Percentiles rank a stretch among this genome's conserved stretches.
These are phyloP conservation scores for Hylaeus anthracinus DNA, from an alignment of 1,140 invertebrate species.

Conservation along the genomic window DNA sequence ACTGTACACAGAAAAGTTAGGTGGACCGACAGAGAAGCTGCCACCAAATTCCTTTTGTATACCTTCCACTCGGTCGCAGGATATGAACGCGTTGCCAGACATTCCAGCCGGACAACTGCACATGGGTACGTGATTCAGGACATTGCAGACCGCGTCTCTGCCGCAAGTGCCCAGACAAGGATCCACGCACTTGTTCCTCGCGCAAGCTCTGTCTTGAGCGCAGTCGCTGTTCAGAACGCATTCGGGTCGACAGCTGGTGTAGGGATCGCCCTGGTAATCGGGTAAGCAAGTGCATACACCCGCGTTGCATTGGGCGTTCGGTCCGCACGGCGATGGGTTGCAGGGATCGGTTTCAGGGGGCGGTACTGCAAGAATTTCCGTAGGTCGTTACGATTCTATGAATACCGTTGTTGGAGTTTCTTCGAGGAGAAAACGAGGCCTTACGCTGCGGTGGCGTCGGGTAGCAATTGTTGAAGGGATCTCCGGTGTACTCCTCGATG, in stretches of 20 bases:
- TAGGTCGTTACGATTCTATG: not conserved
- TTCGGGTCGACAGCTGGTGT: conserved; percentile 84
- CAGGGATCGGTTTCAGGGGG: conserved; percentile 62
- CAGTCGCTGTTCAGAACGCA: conserved; percentile 87
- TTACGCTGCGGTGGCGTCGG: conserved; percentile 4
- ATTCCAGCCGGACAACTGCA: conserved; percentile 85
- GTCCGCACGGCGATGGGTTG: conserved; percentile 80
- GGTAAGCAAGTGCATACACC: conserved; percentile 78
- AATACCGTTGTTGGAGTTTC: too few species aligned
- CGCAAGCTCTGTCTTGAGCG: conserved; percentile 83
- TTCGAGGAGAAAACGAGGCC: not conserved
- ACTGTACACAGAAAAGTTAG: too few species aligned
- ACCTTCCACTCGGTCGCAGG: conserved; percentile 82
- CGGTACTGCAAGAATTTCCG: conserved; percentile 22
- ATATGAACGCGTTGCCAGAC: conserved; percentile 87
- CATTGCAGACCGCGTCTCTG: conserved; percentile 85
- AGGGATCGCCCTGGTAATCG: conserved; percentile 78
- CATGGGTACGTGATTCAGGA: conserved; percentile 86
- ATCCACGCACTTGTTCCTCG: conserved; percentile 85
- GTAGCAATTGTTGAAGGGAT: conserved; percentile 82
- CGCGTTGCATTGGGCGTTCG: conserved; percentile 81
- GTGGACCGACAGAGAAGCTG: too few species aligned
- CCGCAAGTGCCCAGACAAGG: conserved; percentile 84
- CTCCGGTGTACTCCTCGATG: conserved; percentile 78
- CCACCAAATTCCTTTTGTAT: not conserved